A percentile compares a stretch with the other conserved stretches of the same genome.
phyloP scores from a whole-genome alignment of 1,140 invertebrate species.

The Philaenus spumarius region DNA sequence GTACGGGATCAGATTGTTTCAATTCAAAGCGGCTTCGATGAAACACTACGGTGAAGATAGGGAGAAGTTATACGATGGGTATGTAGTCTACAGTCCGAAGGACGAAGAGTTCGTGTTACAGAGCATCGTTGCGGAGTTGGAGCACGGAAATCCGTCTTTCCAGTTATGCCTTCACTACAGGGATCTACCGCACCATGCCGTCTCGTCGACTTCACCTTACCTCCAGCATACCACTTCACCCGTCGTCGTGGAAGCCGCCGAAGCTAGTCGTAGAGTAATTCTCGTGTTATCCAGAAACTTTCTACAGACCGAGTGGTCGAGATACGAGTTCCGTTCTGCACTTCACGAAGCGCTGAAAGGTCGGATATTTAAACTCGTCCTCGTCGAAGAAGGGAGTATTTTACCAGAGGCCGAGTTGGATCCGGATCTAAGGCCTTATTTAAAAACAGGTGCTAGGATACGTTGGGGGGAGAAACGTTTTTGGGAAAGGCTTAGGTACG shows the following conservation, averaged over 20 bases:
- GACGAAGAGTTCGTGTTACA: constrained; percentile 85
- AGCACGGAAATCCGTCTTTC: constrained; percentile 63
- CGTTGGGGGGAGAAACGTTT: constrained; percentile 84
- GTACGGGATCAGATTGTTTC: constrained; percentile 73
- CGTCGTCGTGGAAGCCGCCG: constrained; percentile 76
- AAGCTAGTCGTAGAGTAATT: constrained; percentile 72
- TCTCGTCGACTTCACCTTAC: constrained; percentile 46
- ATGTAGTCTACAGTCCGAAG: constrained; percentile 86
- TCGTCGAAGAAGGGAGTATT: constrained; percentile 76
- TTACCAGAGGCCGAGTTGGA: constrained; percentile 73
- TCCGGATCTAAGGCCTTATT: constrained; percentile 77
- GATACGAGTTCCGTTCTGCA: constrained; percentile 75
- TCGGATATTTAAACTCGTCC: constrained; percentile 73
- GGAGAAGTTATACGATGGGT: constrained; percentile 86
- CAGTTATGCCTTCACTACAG: constrained; percentile 82
- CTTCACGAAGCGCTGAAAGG: constrained; percentile 80
- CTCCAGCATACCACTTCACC: constrained; percentile 60
- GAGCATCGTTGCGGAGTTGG: constrained; percentile 74
- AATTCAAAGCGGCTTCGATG: constrained; percentile 42
- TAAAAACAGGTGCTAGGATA: constrained; percentile 76
- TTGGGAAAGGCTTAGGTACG: constrained; percentile 85
- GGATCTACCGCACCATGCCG: constrained; percentile 61
- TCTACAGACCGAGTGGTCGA: constrained; percentile 78
- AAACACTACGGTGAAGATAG: constrained; percentile 58
- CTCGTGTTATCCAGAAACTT: constrained; percentile 77